A percentile compares a stretch with the other conserved stretches of the same genome.
Conservation (phyloP, 2,113 vertebrate genomes). For the Menura novaehollandiae region DNA sequence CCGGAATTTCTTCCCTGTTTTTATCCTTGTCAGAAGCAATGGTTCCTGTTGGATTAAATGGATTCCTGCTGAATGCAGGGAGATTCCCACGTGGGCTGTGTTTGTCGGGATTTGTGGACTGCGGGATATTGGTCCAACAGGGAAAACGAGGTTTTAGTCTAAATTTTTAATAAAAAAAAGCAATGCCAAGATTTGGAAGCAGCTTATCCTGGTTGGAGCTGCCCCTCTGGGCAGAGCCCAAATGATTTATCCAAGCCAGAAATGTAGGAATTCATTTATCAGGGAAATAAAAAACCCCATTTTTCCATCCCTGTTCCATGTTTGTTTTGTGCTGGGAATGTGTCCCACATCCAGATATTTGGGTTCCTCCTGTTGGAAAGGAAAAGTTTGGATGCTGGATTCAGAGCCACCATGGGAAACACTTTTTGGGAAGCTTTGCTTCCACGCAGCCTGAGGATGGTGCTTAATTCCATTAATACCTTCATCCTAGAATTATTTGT, state of each 20-base stretch:
- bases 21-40: neutral
- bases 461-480: neutral
- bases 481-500: neutral
- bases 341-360: neutral
- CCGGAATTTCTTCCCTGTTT: neutral
- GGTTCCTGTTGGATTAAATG: neutral
- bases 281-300: neutral
- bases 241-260: neutral
- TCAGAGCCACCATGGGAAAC: neutral
- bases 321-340: fast-evolving
- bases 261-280: neutral
- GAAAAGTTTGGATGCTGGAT: neutral
- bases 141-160: neutral
- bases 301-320: fast-evolving
- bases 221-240: neutral
- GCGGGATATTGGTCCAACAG: fast-evolving
- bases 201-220: neutral
- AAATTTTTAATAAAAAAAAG: neutral
- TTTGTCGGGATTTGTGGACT: neutral
- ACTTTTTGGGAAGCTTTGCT: neutral
- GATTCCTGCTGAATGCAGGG: neutral
- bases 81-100: neutral
- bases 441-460: fast-evolving
- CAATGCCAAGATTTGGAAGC: fast-evolving
- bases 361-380: neutral